Base-by-base conservation (phyloP, 2,888 invertebrate genomes). In the Catocala nupta region DNA sequence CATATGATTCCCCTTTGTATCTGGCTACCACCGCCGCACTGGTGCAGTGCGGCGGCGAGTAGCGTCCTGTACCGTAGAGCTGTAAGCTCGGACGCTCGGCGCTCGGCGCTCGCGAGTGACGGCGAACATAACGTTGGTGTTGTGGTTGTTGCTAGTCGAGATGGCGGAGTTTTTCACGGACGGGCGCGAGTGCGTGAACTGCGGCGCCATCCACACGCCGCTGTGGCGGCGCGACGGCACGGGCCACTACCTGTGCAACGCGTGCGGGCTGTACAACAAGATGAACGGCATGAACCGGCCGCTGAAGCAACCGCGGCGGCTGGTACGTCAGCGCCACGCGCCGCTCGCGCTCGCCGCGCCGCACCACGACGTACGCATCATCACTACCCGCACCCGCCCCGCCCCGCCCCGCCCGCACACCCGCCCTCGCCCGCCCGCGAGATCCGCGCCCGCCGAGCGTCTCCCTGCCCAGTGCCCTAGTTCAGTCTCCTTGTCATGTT, bases 211-310 rank as follows among this genome's bases (percentile, higher is more conserved):
- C 83, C 97, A 98, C 75, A 99, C 99, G 79, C 99, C 99, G 71
- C 96, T 99, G 81, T 99, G 99, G 99, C 96, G 99, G 79, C 96
- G 99, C 90, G 99, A 99, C 96, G 98, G 98, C 91, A 99, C 98
- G 84, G 99, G 99, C 75, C 99, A 99, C 95, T 99, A 99, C 95
- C 96, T 99, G 84, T 99, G 99, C 96, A 99, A 99, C 96, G 99
- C 99, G 76, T 99, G 99, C 95, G 99, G 99, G 83, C 97, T 99
- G 86, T 99, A 99, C 96, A 98, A 98, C 95, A 99, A 99, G 95
- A 99, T 99, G 98, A 99, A 99, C 95, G 99, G 99, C 89, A 98
- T 98, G 96, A 99, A 99, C 95, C 96, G 99, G 82, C 99, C 99
- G 77, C 96, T 99, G 84, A 98, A 99, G 92, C 99, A 99, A 95